Evolutionary conservation across 2,113 vertebrate species (phyloP).

Genomic region (Macquaria ambigua): DNA sequence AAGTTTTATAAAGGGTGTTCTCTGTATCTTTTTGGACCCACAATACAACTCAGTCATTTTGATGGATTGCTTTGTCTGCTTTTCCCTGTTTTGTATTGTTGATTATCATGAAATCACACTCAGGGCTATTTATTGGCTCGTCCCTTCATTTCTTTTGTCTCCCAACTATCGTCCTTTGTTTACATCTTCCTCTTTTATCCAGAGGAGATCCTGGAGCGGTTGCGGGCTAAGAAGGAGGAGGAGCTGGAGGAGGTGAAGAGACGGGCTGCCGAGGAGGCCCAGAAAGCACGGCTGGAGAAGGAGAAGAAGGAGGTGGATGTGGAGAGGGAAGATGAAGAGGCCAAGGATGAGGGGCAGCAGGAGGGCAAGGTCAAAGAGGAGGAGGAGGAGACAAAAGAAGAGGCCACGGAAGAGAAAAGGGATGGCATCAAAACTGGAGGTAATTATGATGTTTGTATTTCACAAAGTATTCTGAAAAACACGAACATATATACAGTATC

Average conservation of each 20-base stretch:
- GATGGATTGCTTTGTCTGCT: not conserved
- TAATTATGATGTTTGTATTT: constrained; percentile 40
- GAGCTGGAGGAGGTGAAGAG: constrained; percentile 88
- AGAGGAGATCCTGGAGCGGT: constrained; percentile 92
- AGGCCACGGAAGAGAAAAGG: constrained; percentile 69
- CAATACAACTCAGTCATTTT: not conserved
- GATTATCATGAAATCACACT: not conserved
- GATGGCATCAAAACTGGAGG: constrained; percentile 77
- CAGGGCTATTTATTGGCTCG: not conserved
- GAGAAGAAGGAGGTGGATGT: constrained; percentile 77
- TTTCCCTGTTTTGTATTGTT: not conserved
- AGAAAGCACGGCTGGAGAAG: constrained; percentile 83
- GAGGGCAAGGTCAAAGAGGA: constrained; percentile 78
- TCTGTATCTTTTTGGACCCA: not conserved
- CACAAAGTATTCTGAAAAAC: not conserved
- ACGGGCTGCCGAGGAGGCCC: constrained; percentile 85
- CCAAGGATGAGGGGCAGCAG: constrained; percentile 80
- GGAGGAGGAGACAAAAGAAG: constrained; percentile 67
- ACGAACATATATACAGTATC: not conserved
- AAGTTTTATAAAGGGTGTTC: not conserved
- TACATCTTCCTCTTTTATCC: not conserved
- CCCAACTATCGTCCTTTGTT: not conserved
- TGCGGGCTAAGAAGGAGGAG: constrained; percentile 89
- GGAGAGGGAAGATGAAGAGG: constrained; percentile 81
- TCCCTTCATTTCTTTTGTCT: not conserved